Conservation (phyloP, 1,140 invertebrate species). For the Contarinia nasturtii region DNA sequence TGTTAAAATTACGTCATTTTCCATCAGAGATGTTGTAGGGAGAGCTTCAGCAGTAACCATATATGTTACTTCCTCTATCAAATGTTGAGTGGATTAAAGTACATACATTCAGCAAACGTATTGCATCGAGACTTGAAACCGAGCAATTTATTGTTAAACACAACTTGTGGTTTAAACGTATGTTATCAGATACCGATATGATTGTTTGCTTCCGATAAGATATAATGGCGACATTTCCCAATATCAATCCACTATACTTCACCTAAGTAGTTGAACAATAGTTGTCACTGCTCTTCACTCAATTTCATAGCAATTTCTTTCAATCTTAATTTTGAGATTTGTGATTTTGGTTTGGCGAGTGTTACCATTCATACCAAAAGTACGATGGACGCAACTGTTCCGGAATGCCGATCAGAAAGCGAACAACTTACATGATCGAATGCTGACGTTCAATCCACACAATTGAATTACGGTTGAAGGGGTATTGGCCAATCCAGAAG, state of each 20-base stretch:
- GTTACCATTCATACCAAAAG: constrained; percentile 89
- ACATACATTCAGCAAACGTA: constrained; percentile 99
- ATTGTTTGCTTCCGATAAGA: no score
- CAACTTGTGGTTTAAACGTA: constrained; percentile 99
- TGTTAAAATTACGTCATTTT: no score
- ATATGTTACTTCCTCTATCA: constrained; percentile 99
- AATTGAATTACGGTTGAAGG: constrained; percentile 94
- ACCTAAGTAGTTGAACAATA: no score
- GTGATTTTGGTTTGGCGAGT: constrained; percentile 82
- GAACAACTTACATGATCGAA: constrained; percentile 90
- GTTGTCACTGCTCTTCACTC: no score
- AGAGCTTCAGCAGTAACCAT: constrained; percentile 98
- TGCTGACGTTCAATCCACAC: constrained; percentile 98
- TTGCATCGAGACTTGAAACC: constrained; percentile 97
- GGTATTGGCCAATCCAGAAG: constrained; percentile 88
- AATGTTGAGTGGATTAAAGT: constrained; percentile 96
- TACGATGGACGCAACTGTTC: constrained; percentile 85
- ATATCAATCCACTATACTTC: no score
- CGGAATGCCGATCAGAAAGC: constrained; percentile 86
- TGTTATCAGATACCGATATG: no score
- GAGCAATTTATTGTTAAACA: constrained; percentile 94
- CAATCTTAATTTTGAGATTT: constrained; percentile 84
- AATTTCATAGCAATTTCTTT: no score
- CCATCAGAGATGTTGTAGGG: no score
- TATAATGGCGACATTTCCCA: no score